Conservation (phyloP, 1,140 invertebrate genomes). For the Anthonomus grandis region DNA sequence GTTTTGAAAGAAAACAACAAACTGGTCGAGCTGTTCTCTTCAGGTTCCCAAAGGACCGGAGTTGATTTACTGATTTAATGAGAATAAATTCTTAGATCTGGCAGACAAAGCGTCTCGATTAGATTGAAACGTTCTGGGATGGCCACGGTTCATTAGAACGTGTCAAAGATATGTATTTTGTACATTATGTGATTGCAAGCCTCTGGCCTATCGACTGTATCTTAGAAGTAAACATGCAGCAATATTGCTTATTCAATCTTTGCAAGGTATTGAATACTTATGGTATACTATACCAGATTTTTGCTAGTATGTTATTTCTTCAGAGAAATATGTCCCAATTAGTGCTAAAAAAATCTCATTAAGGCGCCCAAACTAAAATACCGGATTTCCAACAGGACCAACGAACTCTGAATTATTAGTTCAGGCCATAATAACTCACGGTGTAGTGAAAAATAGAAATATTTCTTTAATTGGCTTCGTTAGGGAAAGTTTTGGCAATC, state of each 20-base stretch:
- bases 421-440: constrained; percentile 10
- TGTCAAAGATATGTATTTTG: constrained; percentile 20
- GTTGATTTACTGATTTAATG: constrained; percentile 19
- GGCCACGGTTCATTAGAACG: constrained; percentile 10
- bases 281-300: too few species aligned
- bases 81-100: constrained; percentile 16
- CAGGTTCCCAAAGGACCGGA: constrained; percentile 1
- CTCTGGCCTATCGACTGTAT: too few species aligned
- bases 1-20: constrained; percentile 12
- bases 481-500: too few species aligned
- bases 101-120: constrained; percentile 8
- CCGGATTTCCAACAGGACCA: neutral
- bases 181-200: constrained; percentile 8
- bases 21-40: neutral
- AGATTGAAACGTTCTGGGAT: neutral
- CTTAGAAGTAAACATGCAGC: too few species aligned
- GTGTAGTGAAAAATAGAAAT: constrained; percentile 1
- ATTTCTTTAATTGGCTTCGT: constrained; percentile 5
- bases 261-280: too few species aligned
- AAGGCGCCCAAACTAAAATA: constrained; percentile 14
- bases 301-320: constrained; percentile 22
- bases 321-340: constrained; percentile 27
- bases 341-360: constrained; percentile 23
- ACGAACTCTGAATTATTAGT: constrained; percentile 22
- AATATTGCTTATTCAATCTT: too few species aligned